Percentiles rank a stretch among this genome's conserved stretches.
These are phyloP conservation scores for Holcopasites calliopsidis DNA, from an alignment of 1,140 invertebrate genomes.

Conservation along the genomic window DNA sequence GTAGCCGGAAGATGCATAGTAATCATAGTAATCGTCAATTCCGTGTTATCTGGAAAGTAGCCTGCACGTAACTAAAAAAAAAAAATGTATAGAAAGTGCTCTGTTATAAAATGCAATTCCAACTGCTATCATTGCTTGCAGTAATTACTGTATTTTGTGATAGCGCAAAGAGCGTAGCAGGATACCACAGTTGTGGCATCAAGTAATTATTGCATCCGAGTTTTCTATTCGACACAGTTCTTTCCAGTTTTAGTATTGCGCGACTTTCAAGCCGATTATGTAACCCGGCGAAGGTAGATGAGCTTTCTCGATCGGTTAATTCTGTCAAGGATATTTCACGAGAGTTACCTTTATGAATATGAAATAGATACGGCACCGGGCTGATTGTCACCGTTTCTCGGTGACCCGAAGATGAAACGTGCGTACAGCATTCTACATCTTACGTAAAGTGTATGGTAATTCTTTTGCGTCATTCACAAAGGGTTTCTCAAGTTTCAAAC, in stretches of 20 bases:
- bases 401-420: neutral
- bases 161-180: neutral
- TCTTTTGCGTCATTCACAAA: too few species aligned
- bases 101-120: neutral
- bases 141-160: neutral
- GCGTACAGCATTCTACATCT: neutral
- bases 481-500: neutral
- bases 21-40: neutral
- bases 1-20: slow-evolving; percentile 1
- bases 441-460: neutral
- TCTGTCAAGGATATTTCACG: slow-evolving; percentile 70
- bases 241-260: neutral
- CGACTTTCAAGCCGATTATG: neutral
- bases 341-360: slow-evolving; percentile 63
- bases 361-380: slow-evolving; percentile 36
- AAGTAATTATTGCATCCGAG: neutral
- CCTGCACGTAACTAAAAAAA: neutral
- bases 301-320: slow-evolving; percentile 69
- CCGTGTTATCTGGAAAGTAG: neutral
- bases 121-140: neutral
- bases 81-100: neutral
- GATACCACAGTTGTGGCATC: neutral
- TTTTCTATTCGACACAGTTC: too few species aligned
- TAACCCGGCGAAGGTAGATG: slow-evolving; percentile 39
- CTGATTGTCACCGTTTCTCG: neutral